These are phyloP conservation scores for Daphoenositta chrysoptera DNA, from an alignment of 2,113 vertebrate species.

Conservation along the genomic window DNA sequence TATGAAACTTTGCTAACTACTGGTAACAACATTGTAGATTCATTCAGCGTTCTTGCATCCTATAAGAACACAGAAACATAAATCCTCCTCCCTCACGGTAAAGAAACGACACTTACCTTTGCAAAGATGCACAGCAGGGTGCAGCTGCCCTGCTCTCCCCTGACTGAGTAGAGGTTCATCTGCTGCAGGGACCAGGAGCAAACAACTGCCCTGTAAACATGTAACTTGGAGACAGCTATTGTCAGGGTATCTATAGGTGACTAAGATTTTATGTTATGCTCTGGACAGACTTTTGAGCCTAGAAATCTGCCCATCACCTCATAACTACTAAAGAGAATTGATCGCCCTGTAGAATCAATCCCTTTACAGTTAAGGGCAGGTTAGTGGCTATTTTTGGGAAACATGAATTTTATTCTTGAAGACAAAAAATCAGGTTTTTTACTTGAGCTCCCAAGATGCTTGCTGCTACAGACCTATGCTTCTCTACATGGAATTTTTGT, in stretches of 20 bases:
- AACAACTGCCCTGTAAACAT: neutral
- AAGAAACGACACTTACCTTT: neutral
- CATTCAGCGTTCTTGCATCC: neutral
- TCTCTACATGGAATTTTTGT: neutral
- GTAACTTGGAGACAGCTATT: neutral
- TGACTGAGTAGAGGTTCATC: neutral
- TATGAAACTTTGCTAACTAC: neutral
- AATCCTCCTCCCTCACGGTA: neutral
- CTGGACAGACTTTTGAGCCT: neutral
- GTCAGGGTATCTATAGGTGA: neutral
- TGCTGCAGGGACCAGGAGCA: neutral
- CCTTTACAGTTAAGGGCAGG: neutral
- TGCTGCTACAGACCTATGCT: neutral
- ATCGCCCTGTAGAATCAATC: neutral
- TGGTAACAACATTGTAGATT: neutral
- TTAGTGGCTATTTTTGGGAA: neutral
- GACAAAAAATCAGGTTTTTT: neutral
- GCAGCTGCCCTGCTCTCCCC: neutral
- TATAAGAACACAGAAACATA: neutral
- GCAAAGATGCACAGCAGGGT: neutral
- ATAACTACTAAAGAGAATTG: neutral
- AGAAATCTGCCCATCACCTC: neutral
- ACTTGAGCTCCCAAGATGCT: neutral
- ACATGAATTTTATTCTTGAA: neutral
- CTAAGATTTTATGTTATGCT: accelerated